Evolutionary conservation across 2,113 vertebrate species (phyloP).

Genomic region (Bufo bufo): DNA sequence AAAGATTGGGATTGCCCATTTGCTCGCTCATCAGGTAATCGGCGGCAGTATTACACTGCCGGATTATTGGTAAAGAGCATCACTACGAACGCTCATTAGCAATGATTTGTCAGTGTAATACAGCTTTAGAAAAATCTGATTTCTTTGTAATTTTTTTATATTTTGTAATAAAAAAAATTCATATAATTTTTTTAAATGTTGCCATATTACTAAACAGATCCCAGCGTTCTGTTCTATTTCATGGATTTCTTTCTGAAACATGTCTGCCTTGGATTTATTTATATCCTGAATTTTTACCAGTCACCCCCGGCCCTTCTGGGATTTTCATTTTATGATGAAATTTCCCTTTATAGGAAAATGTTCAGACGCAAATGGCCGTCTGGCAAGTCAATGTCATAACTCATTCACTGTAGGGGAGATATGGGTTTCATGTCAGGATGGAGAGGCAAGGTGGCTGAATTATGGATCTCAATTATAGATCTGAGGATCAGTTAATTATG

Average conservation of each 20-base stretch:
- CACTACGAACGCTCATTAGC: too few species aligned
- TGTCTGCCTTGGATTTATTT: not conserved
- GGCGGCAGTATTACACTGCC: too few species aligned
- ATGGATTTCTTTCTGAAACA: not conserved
- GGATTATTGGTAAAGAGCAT: too few species aligned
- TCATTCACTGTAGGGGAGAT: conserved; percentile 22
- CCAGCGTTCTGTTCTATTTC: not conserved
- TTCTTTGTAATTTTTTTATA: too few species aligned
- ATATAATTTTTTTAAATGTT: too few species aligned
- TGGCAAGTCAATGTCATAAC: conserved; percentile 34
- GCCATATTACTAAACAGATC: too few species aligned
- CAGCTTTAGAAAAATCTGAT: too few species aligned
- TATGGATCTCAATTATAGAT: conserved; percentile 58
- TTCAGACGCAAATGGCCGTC: conserved; percentile 19
- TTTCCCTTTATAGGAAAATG: conserved; percentile 35
- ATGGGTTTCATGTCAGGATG: conserved; percentile 32
- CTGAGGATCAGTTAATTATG: conserved; percentile 54
- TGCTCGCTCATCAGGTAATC: too few species aligned
- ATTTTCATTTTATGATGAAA: conserved; percentile 34
- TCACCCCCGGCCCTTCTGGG: conserved; percentile 19
- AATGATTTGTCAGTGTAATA: too few species aligned
- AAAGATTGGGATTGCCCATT: too few species aligned
- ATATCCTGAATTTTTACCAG: conserved; percentile 14
- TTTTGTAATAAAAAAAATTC: too few species aligned
- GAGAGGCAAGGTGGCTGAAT: conserved; percentile 45